These are phyloP conservation scores for Elanoides forficatus DNA, from an alignment of 2,113 vertebrate genomes.

Conservation along the genomic window DNA sequence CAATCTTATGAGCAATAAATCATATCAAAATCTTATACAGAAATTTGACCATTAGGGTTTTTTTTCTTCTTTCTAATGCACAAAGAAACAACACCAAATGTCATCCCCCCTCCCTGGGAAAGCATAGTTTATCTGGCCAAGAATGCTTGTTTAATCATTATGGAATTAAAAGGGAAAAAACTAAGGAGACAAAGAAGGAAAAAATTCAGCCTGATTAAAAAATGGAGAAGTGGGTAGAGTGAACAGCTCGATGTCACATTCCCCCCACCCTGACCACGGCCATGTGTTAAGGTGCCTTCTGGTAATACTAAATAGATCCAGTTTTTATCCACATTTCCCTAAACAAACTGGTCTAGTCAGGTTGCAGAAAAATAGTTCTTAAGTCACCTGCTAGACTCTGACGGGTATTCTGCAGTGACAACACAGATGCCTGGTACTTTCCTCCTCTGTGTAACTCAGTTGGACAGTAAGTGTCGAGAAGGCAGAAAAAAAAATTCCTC, in stretches of 20 bases:
- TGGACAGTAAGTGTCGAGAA: background rate
- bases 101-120: rapidly evolving
- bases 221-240: background rate
- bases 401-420: background rate
- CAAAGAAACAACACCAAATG: background rate
- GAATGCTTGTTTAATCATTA: background rate
- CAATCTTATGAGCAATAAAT: background rate
- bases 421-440: background rate
- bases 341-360: background rate
- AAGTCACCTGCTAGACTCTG: background rate
- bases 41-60: background rate
- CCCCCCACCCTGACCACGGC: rapidly evolving
- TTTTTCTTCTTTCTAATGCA: background rate
- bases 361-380: background rate
- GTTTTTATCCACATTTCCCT: background rate
- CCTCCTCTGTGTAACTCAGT: background rate
- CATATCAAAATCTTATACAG: background rate
- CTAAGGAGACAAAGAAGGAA: background rate
- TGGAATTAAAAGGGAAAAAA: background rate
- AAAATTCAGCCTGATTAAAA: background rate
- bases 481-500: background rate
- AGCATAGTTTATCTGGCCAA: background rate
- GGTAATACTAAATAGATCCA: background rate
- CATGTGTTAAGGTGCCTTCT: background rate
- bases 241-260: background rate